Evolutionary conservation across 2,113 vertebrate species (phyloP).

Genomic region (Mungos mungo): DNA sequence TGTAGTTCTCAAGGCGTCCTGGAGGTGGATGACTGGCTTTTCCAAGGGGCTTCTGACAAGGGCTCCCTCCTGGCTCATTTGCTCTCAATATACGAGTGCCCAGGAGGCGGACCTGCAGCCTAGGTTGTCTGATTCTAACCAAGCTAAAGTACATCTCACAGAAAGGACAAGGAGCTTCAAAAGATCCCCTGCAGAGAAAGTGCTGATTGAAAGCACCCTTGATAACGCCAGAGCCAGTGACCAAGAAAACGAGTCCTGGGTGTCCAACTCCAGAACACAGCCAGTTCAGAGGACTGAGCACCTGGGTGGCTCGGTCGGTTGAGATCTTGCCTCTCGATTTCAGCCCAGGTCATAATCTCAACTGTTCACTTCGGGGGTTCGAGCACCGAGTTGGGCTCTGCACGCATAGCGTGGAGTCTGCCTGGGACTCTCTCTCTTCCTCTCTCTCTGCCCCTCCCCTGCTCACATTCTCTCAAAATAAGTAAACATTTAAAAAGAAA

Average conservation of each 20-base stretch:
- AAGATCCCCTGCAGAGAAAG: neutral
- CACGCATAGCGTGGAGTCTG: no score
- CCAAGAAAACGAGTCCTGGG: neutral
- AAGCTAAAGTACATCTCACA: neutral
- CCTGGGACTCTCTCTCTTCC: no score
- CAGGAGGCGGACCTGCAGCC: neutral
- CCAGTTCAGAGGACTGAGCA: neutral
- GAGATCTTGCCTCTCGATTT: no score
- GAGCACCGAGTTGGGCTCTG: no score
- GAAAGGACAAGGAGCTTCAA: neutral
- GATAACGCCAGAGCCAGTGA: neutral
- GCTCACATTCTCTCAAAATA: no score
- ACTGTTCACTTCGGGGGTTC: no score
- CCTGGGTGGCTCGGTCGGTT: no score
- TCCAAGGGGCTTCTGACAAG: neutral
- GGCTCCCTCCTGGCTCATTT: neutral
- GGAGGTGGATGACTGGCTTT: neutral
- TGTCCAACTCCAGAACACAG: neutral
- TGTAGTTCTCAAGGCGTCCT: neutral
- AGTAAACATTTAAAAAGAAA: neutral
- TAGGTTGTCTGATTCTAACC: neutral
- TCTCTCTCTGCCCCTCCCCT: no score
- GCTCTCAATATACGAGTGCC: neutral
- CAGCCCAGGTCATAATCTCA: no score
- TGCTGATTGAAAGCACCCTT: neutral